A percentile compares a stretch with the other conserved stretches of the same genome.
Evolutionary conservation across 2,888 invertebrate genomes (phyloP).

Genomic region (Agrochola lota): DNA sequence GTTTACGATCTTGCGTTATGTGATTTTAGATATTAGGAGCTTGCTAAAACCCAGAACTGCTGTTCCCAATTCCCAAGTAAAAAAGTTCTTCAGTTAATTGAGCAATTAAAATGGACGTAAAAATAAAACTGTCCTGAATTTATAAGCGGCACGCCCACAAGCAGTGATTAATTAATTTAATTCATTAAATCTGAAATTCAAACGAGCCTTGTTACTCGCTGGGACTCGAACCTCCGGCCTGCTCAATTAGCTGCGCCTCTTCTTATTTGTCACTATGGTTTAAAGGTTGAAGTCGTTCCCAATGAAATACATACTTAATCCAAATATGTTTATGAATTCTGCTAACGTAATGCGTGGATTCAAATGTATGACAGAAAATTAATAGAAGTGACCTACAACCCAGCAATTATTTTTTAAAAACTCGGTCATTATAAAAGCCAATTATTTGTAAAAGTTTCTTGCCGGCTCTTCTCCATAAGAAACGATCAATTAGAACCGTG

Average conservation of each 20-base stretch:
- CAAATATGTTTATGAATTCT: neutral
- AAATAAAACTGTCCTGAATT: slow-evolving; percentile 49
- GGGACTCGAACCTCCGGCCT: slow-evolving; percentile 36
- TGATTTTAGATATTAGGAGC: neutral
- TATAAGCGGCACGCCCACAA: slow-evolving; percentile 39
- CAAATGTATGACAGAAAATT: neutral
- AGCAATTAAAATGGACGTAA: slow-evolving; percentile 39
- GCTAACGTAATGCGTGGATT: neutral
- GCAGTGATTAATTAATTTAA: slow-evolving; percentile 61
- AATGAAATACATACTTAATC: neutral
- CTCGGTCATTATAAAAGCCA: no score
- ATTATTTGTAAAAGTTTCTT: neutral
- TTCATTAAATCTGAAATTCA: slow-evolving; percentile 59
- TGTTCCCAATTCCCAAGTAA: neutral
- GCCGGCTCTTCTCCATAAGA: neutral
- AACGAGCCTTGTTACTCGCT: slow-evolving; percentile 53
- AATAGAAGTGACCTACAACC: no score
- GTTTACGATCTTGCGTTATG: neutral
- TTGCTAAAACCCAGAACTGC: neutral
- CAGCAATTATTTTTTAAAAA: neutral
- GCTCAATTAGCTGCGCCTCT: slow-evolving; percentile 29
- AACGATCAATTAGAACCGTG: no score
- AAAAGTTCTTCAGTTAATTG: slow-evolving; percentile 37
- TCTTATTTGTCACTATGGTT: slow-evolving; percentile 21
- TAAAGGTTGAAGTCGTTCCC: neutral